Conservation (phyloP, 2,797 vertebrate species). For the Lophotriccus pileatus region DNA sequence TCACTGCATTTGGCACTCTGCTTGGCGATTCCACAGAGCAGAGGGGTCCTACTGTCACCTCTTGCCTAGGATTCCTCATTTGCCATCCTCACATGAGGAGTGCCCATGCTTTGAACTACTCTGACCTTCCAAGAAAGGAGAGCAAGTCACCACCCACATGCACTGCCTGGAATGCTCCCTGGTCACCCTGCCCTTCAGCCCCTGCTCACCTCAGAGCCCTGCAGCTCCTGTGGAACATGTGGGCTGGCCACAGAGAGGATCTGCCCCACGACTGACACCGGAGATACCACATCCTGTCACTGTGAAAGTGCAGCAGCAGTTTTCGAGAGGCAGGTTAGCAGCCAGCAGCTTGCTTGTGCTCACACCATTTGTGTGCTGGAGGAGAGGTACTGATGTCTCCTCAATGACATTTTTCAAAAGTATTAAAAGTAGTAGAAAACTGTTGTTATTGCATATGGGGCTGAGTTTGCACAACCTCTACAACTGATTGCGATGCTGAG, state of each 20-base stretch:
- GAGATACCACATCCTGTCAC: not conserved
- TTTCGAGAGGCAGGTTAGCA: not conserved
- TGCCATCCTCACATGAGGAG: not conserved
- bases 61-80: not conserved
- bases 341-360: not conserved
- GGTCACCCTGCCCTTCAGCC: not conserved
- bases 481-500: not conserved
- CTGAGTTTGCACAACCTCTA: not conserved
- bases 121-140: not conserved
- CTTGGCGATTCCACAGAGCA: not conserved
- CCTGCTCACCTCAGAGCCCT: not conserved
- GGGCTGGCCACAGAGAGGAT: not conserved
- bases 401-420: not conserved
- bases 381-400: not conserved
- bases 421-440: not conserved
- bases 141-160: fast-evolving
- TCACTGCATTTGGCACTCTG: not conserved
- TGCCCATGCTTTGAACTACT: not conserved
- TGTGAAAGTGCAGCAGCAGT: not conserved
- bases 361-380: not conserved
- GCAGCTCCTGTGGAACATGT: not conserved
- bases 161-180: not conserved
- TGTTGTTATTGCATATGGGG: fast-evolving
- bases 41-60: not conserved
- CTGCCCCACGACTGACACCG: not conserved